Evolutionary conservation across 2,113 vertebrate genomes (phyloP).

Genomic region (Ahaetulla prasina): DNA sequence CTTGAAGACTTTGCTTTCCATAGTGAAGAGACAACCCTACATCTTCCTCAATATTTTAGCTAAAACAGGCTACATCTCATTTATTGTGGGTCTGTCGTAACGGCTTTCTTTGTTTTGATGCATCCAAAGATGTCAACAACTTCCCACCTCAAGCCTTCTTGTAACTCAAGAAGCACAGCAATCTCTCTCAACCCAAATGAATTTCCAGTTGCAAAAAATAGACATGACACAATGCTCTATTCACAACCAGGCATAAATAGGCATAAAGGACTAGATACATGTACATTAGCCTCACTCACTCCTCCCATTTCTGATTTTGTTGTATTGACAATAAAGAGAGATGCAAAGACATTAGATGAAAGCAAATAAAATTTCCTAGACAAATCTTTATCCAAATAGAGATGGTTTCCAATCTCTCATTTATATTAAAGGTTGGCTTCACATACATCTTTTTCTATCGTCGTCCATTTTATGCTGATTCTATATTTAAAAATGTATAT

Average conservation of each 20-base stretch:
- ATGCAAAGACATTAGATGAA: neutral
- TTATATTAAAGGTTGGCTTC: neutral
- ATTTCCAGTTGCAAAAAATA: neutral
- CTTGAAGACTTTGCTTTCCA: neutral
- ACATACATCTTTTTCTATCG: neutral
- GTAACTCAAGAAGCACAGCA: neutral
- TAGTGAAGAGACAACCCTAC: fast-evolving
- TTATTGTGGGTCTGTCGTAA: neutral
- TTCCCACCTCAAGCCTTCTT: fast-evolving
- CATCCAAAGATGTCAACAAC: neutral
- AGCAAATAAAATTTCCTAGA: neutral
- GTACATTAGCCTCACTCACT: neutral
- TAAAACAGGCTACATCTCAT: neutral
- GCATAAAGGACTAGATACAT: neutral
- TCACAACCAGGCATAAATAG: neutral
- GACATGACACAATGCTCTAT: neutral
- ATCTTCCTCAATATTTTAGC: neutral
- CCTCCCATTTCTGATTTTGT: neutral
- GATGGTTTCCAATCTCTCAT: neutral
- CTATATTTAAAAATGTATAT: neutral
- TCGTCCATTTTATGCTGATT: neutral
- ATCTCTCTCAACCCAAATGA: neutral
- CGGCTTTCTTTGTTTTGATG: neutral
- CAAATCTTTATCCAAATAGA: neutral
- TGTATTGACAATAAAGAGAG: neutral